Conservation (phyloP, 2,797 vertebrate genomes). For the Petrocephalus sullivani region DNA sequence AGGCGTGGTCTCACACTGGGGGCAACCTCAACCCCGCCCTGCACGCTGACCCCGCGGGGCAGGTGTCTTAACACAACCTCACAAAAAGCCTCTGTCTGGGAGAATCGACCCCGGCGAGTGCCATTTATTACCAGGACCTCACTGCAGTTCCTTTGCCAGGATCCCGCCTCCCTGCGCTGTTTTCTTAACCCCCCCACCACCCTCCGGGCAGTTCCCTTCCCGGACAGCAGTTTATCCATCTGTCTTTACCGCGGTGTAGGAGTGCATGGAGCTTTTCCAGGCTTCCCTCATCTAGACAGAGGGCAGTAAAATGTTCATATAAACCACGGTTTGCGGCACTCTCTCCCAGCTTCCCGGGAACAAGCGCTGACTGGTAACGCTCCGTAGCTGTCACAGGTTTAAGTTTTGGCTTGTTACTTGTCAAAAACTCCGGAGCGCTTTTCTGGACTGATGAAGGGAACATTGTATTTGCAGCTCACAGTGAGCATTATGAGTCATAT, state of each 20-base stretch:
- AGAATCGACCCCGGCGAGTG: background rate
- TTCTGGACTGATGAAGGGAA: background rate
- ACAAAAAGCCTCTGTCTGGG: background rate
- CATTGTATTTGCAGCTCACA: background rate
- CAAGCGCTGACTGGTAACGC: background rate
- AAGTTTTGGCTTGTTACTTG: conserved; percentile 34
- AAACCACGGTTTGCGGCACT: background rate
- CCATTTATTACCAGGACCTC: background rate
- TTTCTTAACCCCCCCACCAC: background rate
- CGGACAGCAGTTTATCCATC: background rate
- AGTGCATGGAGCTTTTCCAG: background rate
- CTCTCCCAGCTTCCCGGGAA: background rate
- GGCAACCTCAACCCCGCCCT: background rate
- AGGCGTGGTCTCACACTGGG: background rate
- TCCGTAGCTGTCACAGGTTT: conserved; percentile 29
- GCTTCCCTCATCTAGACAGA: background rate
- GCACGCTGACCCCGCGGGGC: background rate
- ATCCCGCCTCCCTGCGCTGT: background rate
- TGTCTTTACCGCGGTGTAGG: background rate
- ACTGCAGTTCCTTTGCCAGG: background rate
- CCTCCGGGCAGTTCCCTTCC: background rate
- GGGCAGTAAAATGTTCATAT: background rate
- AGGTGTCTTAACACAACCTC: background rate
- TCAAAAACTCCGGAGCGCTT: background rate
- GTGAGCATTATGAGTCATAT: background rate